phyloP scores from a whole-genome alignment of 1,140 invertebrate species.

The Zaprionus lachaisei region DNA sequence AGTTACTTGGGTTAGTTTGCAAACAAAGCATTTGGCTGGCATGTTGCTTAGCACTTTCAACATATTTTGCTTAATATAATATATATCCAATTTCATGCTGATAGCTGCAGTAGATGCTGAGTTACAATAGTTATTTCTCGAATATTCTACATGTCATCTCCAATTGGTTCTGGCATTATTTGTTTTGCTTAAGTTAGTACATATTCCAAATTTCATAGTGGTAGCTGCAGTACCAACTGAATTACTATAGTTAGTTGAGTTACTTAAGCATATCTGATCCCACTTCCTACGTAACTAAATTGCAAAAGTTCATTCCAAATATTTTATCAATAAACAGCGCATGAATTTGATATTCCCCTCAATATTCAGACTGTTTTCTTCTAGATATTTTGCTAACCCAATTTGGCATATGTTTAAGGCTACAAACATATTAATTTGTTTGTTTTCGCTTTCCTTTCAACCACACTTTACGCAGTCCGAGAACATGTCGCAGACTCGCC shows the following conservation, averaged over 20 bases:
- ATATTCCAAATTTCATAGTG: background rate
- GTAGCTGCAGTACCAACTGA: background rate
- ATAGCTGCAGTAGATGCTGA: background rate
- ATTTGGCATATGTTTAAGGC: slow-evolving; percentile 55
- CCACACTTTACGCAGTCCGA: slow-evolving; percentile 37
- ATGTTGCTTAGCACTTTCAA: background rate
- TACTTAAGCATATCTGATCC: too few relatives aligned
- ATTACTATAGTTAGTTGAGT: background rate
- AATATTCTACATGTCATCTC: background rate
- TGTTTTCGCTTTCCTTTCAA: slow-evolving; percentile 59
- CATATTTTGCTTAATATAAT: background rate
- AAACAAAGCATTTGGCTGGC: too few relatives aligned
- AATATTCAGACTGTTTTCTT: slow-evolving; percentile 4
- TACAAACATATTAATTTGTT: slow-evolving; percentile 67
- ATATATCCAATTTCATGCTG: background rate
- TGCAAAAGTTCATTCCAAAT: background rate
- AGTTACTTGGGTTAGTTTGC: background rate
- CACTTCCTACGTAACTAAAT: too few relatives aligned
- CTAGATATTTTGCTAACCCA: slow-evolving; percentile 59
- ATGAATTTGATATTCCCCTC: background rate
- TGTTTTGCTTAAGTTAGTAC: background rate
- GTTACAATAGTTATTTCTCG: background rate
- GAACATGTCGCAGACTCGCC: slow-evolving; percentile 59
- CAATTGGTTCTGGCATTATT: background rate
- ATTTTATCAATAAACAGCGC: background rate